Evolutionary conservation across 1,140 invertebrate genomes (phyloP).

Genomic region (Drosophila aff.): DNA sequence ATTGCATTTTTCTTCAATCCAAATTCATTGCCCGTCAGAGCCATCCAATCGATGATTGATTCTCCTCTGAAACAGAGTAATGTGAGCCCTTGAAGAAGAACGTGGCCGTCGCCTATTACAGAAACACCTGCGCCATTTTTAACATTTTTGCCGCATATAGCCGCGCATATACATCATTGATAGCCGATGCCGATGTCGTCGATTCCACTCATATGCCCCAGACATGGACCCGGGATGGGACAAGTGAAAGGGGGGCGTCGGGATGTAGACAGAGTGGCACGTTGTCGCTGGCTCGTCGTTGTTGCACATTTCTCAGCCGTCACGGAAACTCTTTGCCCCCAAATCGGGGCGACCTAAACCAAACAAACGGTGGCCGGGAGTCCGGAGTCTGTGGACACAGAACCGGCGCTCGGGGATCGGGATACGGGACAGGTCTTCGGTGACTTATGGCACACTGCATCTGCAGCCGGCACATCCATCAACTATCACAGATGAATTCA

Average conservation of each 20-base stretch:
- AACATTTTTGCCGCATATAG: conserved; percentile 79
- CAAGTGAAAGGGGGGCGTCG: not conserved
- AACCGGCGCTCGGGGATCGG: conserved; percentile 17
- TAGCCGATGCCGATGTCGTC: conserved; percentile 60
- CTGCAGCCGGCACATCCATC: conserved; percentile 83
- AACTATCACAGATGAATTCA: conserved; percentile 83
- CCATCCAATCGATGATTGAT: conserved; percentile 66
- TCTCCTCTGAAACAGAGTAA: conserved; percentile 49
- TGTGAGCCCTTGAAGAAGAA: conserved; percentile 56
- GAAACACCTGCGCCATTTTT: conserved; percentile 80
- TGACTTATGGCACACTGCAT: conserved; percentile 78
- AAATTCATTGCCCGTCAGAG: conserved; percentile 19
- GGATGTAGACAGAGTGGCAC: conserved; percentile 44
- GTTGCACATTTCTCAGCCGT: conserved; percentile 82
- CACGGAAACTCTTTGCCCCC: conserved; percentile 65
- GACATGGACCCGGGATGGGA: conserved; percentile 18
- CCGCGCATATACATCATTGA: conserved; percentile 74
- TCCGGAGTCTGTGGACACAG: conserved; percentile 20
- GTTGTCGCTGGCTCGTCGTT: conserved; percentile 58
- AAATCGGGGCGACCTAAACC: conserved; percentile 24
- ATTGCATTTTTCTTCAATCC: conserved; percentile 9
- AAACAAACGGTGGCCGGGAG: conserved; percentile 40
- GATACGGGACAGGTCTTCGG: conserved; percentile 38
- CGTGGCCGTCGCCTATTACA: conserved; percentile 31
- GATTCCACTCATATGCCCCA: conserved; percentile 70